phyloP scores from a whole-genome alignment of 2,113 vertebrate species.

The Hippocampus barbouri region DNA sequence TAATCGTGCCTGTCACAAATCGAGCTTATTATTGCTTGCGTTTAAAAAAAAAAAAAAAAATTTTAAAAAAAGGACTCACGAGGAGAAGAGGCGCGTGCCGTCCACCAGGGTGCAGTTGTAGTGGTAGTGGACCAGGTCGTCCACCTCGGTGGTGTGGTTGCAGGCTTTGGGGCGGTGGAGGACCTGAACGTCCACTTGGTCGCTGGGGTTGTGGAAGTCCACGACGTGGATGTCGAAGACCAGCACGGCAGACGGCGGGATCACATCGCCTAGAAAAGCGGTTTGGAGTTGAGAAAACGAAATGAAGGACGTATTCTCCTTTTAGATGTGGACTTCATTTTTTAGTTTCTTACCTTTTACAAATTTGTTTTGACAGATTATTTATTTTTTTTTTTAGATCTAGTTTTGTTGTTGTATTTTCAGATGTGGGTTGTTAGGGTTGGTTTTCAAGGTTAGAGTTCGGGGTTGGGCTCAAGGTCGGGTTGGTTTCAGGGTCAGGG shows the following conservation, averaged over 20 bases:
- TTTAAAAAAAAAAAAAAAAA: no score
- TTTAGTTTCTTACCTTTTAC: no score
- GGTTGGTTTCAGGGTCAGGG: no score
- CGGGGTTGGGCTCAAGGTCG: no score
- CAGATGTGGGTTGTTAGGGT: no score
- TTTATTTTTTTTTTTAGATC: no score
- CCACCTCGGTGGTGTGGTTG: constrained; percentile 71
- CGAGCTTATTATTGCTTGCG: no score
- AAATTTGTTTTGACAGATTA: no score
- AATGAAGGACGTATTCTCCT: neutral
- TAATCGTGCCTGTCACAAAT: constrained; percentile 73
- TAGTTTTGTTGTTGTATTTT: no score
- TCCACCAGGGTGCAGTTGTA: constrained; percentile 95
- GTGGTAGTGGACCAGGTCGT: constrained; percentile 86
- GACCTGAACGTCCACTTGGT: constrained; percentile 75
- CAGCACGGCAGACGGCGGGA: constrained; percentile 85
- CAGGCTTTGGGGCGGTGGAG: constrained; percentile 76
- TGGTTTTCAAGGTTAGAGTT: no score
- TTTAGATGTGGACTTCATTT: neutral
- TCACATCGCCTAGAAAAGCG: constrained; percentile 75
- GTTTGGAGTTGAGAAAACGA: no score
- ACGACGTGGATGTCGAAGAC: constrained; percentile 87
- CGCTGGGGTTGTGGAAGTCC: constrained; percentile 92
- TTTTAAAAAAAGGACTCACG: constrained; percentile 64
- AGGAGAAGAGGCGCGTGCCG: constrained; percentile 88